phyloP scores from a whole-genome alignment of 2,113 vertebrate genomes.

The Nicator chloris region DNA sequence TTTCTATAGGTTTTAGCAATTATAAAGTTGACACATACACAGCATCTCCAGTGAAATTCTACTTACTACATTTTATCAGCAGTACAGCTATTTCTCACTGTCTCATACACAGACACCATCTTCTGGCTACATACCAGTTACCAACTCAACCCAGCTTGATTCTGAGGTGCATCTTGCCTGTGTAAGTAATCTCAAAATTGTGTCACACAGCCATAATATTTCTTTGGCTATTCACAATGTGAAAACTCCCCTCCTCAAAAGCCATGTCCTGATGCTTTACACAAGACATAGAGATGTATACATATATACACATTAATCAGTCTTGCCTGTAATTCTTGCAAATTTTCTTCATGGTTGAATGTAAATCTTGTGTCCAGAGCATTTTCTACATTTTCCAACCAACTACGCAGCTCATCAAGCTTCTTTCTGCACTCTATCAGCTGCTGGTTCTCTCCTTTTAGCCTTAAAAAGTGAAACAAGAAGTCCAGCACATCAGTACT shows the following conservation, averaged over 20 bases:
- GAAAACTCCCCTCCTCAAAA: background rate
- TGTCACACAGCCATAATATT: background rate
- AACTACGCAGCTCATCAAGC: conserved; percentile 75
- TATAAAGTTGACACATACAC: background rate
- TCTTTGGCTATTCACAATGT: background rate
- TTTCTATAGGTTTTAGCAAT: background rate
- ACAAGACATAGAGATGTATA: background rate
- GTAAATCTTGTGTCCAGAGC: conserved; percentile 67
- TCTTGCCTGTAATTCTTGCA: conserved; percentile 83
- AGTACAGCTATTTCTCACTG: background rate
- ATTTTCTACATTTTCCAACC: conserved; percentile 81
- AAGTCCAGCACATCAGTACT: background rate
- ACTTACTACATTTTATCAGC: background rate
- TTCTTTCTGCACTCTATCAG: conserved; percentile 77
- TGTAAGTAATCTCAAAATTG: background rate
- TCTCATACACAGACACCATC: background rate
- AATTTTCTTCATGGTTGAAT: conserved; percentile 72
- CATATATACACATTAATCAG: background rate
- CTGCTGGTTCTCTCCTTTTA: conserved; percentile 77
- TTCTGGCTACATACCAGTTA: background rate
- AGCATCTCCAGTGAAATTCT: background rate
- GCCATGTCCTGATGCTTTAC: background rate
- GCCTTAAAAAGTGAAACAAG: conserved; percentile 61
- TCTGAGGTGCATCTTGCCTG: fast-evolving
- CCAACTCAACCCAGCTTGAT: background rate